Base-by-base conservation (phyloP, 2,888 invertebrate species). In the Stratiomys singularior region DNA sequence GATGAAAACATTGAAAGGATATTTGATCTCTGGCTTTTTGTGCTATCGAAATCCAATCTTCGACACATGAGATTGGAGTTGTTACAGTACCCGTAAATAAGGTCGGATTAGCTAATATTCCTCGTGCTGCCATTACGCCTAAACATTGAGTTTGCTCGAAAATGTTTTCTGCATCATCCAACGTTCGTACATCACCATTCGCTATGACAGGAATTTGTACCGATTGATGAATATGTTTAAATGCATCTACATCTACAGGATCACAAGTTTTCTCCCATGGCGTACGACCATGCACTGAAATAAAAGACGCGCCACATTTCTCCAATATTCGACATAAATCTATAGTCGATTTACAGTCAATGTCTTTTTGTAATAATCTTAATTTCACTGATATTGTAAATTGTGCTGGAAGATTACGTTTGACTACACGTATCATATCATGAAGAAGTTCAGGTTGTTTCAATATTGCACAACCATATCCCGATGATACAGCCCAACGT, bases 321-420 rank as follows among this genome's bases (percentile, higher is more conserved):
- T 98, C 96, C 76, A 96, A 86, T 82, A 92, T 91, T 81, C 90
- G 91, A 82, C 95, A 96, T 80, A 98, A 85, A 77, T 94, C 92
- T 23, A 99, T 90, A 0, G 96, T 97, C 82, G 89, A 89, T 78
- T 89, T 90, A 74, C 87, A 84, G 76, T 83, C 67, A 0, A 83
- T 83, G n/a, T 82, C 82, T 5, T 83, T 82, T 21, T 81, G 82
- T 3, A 87, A 78, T 77, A 99, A 88, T 80, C 99, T 91, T 84
- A 98, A 94, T 89, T 99, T 99, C 0, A 96, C 92, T 18, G 98
- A 99, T 1, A 98, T 91, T 81, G 95, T 94, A 83, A 96, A 98
- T 52, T 92, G 89, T 81, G 89, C 88, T 9, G 93, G 88, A 69
- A 97, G 89, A 80, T 90, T 89, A 82, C 93, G 93, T 83, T 92